Evolutionary conservation across 2,888 invertebrate genomes (phyloP), one percentile per base, ranked within the genome.

Genomic region (Apantesis nais): DNA sequence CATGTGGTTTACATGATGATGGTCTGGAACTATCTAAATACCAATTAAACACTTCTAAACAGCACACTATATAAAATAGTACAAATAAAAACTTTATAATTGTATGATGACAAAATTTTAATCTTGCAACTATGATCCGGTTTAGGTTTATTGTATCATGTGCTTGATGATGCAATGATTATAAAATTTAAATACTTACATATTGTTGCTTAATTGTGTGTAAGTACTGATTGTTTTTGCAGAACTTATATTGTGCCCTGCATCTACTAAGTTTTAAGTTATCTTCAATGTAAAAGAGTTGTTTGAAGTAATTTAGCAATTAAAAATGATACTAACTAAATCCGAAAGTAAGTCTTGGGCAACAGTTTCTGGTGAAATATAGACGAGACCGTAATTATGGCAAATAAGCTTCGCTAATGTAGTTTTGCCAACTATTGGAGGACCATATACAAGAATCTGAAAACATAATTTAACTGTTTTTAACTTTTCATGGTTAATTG

Each of bases 341-440:
- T 95, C 94, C 25, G 95, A 88, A 37, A 96, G 82, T 16, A 95
- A 92, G 78, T 96, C 95, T 72, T 95, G 89, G 67, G 95, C 94
- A 74, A 96, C 91, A 0, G 93, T 95, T 74, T 95, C 93, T 3
- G 95, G 93, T 3, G 95, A 95, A 63, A 97, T 86, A 79, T 96
- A 96, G 62, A 93, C 78, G 1, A 96, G 88, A 8, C 95, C 95
- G 80, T 97, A 97, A 68, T 93, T 88, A 72, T 96, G 92, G 67
- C 95, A 95, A 66, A 97, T 90, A 74, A 89, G 90, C 78, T 95
- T 95, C 0, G 96, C 95, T 70, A 97, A 79, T 31, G 90, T 92
- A 0, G 96, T 96, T 89, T 97, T 97, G 34, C 97, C 97, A 19
- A 95, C 93, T 12, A 96, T 95, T 7, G 97, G 97, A 31, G 97